Evolutionary conservation across 1,140 invertebrate genomes (phyloP).

Genomic region (Panagrolaimus sp.): DNA sequence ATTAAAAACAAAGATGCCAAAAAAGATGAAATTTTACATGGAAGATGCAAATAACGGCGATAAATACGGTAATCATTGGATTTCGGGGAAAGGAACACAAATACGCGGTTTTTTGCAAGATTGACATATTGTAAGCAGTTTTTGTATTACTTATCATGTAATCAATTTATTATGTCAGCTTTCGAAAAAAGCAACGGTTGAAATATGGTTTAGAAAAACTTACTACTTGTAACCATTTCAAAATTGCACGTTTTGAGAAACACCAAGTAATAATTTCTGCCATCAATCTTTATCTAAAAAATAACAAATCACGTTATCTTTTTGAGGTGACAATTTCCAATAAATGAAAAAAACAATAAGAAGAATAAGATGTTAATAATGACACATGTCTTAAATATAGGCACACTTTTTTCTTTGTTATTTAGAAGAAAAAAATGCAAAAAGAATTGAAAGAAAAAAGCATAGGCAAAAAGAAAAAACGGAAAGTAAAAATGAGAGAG

Average conservation of each 20-base stretch:
- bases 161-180: too few relatives aligned
- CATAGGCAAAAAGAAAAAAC: too few relatives aligned
- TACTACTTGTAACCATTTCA: constrained; percentile 24
- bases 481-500: too few relatives aligned
- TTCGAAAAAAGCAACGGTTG: too few relatives aligned
- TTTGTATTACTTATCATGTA: too few relatives aligned
- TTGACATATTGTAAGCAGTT: too few relatives aligned
- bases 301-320: neutral
- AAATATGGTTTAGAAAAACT: neutral
- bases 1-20: too few relatives aligned
- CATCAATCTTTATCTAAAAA: neutral
- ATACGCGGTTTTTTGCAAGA: too few relatives aligned
- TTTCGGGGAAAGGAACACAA: too few relatives aligned
- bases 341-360: constrained; percentile 1
- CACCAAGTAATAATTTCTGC: constrained; percentile 26
- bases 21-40: too few relatives aligned
- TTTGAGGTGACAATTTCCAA: neutral
- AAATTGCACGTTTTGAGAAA: constrained; percentile 13
- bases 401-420: neutral
- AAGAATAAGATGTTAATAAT: constrained; percentile 1
- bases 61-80: too few relatives aligned
- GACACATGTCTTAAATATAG: neutral
- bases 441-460: neutral
- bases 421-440: neutral
- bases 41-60: too few relatives aligned